These are phyloP conservation scores for Butorides virescens DNA, from an alignment of 2,113 vertebrate species.

Conservation along the genomic window DNA sequence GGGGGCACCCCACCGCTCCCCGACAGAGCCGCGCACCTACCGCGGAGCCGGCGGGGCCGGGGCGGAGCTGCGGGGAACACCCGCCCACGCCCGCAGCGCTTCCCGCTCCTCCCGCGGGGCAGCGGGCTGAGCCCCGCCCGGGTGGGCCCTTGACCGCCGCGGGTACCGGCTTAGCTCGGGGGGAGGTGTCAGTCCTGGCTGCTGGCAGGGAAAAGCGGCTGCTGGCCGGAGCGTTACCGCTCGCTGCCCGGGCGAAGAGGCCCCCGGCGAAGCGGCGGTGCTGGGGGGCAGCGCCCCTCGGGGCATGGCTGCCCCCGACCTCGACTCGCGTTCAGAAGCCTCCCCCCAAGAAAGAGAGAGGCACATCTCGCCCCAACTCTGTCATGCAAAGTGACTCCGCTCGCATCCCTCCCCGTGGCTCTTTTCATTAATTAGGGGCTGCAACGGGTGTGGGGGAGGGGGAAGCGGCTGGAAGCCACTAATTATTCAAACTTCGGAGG, in stretches of 20 bases:
- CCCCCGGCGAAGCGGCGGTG: neutral
- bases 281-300: neutral
- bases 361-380: neutral
- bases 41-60: neutral
- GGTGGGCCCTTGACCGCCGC: no score
- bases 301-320: neutral
- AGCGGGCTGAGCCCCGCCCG: neutral
- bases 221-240: no score
- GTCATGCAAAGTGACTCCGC: constrained; percentile 25
- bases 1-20: neutral
- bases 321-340: neutral
- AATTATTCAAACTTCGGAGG: constrained; percentile 43
- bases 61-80: neutral
- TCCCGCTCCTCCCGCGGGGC: neutral
- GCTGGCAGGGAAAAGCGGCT: neutral
- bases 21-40: fast-evolving
- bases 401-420: neutral
- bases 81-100: neutral
- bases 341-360: neutral
- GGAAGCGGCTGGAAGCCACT: neutral
- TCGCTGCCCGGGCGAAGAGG: neutral
- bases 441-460: neutral
- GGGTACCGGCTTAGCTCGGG: neutral
- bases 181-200: neutral
- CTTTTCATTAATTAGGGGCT: constrained; percentile 36